Base-by-base conservation (phyloP, 2,888 invertebrate species). In the Athrips mouffetella region DNA sequence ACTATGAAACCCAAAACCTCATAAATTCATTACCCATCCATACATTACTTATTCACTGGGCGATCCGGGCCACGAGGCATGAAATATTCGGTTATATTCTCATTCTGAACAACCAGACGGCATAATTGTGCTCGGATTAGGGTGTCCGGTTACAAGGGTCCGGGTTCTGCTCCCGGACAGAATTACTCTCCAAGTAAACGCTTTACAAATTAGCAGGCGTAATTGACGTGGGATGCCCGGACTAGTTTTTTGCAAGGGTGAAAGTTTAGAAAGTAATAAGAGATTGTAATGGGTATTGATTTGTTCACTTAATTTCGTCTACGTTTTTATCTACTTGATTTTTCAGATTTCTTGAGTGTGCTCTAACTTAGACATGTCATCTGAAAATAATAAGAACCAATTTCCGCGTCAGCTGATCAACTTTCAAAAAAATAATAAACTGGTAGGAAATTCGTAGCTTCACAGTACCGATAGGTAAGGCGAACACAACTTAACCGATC, bases 21-120 rank as follows among this genome's bases (percentile, higher is more conserved):
- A 51, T 57, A 54, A 55, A 56, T 55, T 59, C 48, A 57, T 59
- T 53, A 55, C 49, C 56, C 49, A 49, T 51, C 13, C 40, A 2
- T 55, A 56, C 57, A 60, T 65, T 59, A 67, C 49, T 60, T 58
- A 68, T 65, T 67, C 65, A 63, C 53, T n/a, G n/a, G n/a, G n/a
- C n/a, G n/a, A n/a, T n/a, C n/a, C n/a, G 31, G 30, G 13, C 27
- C 66, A 59, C 67, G 64, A 60, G 59, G 68, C 78, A 70, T 74
- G 65, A 62, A 70, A 62, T 70, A 79, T 79, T 70, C 41, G 69
- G 74, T 82, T 80, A 79, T 76, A 65, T 75, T 80, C 76, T 76
- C 76, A 80, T 80, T 76, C 72, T 71, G 67, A 62, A 65, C 67
- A 63, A 66, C 69, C 62, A 55, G 60, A 53, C 52, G 48, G 57